A percentile compares a stretch with the other conserved stretches of the same genome.
phyloP scores from a whole-genome alignment of 2,797 vertebrate species.

The Microctenopoma lineatum region DNA sequence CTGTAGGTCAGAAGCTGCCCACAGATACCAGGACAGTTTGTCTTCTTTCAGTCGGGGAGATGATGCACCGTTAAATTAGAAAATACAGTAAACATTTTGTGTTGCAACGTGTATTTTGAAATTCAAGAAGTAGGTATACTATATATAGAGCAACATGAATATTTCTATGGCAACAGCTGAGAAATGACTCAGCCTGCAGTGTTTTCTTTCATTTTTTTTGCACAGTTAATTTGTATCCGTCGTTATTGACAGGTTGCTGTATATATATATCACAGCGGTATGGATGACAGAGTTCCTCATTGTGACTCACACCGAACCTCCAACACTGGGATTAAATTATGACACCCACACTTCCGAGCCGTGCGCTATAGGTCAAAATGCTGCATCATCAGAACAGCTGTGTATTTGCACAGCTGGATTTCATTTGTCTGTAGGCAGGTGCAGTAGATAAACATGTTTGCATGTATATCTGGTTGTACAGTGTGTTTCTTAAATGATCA shows the following conservation, averaged over 20 bases:
- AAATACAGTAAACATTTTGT: not conserved
- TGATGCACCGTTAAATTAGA: not conserved
- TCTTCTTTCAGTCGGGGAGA: not conserved
- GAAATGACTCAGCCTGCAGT: constrained; percentile 10
- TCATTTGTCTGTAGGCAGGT: too few species aligned
- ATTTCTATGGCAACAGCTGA: constrained; percentile 29
- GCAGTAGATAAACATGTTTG: not conserved
- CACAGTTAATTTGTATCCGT: not conserved
- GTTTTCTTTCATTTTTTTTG: constrained; percentile 3
- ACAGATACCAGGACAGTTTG: not conserved
- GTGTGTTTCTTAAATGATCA: constrained; percentile 14
- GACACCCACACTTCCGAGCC: not conserved
- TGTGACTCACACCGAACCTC: constrained; percentile 14
- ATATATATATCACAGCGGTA: not conserved
- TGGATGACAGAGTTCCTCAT: not conserved
- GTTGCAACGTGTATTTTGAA: constrained; percentile 2
- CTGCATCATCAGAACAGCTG: constrained; percentile 8
- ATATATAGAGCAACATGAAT: not conserved
- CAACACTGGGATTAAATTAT: not conserved
- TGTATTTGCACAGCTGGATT: not conserved
- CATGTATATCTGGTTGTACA: too few species aligned
- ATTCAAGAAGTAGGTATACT: not conserved
- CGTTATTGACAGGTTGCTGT: not conserved
- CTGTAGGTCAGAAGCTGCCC: not conserved
- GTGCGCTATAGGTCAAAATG: constrained; percentile 9